These are phyloP conservation scores for Drosophila histrio DNA, from an alignment of 2,888 invertebrate species.

Conservation along the genomic window DNA sequence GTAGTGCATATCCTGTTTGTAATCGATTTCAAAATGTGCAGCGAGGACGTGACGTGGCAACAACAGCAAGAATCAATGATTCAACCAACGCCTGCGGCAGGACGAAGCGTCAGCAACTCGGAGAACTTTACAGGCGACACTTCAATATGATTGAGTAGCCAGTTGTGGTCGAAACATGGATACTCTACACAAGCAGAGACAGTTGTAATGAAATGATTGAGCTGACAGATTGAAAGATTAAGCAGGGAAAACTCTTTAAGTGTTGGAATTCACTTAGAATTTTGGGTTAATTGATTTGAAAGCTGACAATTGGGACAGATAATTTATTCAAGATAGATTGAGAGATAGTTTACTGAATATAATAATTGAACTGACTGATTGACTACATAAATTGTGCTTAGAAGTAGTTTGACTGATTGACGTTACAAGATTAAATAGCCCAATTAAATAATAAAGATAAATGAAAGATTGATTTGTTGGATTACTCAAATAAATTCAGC, in stretches of 20 bases:
- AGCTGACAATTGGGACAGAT: no score
- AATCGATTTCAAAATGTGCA: conserved; percentile 78
- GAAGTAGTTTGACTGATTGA: no score
- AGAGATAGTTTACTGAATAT: no score
- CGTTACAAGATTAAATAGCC: no score
- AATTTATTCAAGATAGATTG: no score
- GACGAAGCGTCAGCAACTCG: conserved; percentile 16
- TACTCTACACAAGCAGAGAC: background rate
- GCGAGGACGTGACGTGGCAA: conserved; percentile 50
- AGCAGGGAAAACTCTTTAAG: no score
- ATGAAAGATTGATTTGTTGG: background rate
- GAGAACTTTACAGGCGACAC: conserved; percentile 29
- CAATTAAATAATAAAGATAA: no score
- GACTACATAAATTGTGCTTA: no score
- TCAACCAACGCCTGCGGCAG: conserved; percentile 3
- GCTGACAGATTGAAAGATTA: background rate
- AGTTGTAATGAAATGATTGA: background rate
- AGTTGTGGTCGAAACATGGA: background rate
- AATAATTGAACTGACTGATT: no score
- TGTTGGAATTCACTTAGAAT: no score
- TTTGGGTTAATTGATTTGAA: no score
- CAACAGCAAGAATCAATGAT: conserved; percentile 22
- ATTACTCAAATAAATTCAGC: background rate
- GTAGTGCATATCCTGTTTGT: conserved; percentile 78
- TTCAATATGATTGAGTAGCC: background rate